Percentiles rank a stretch among this genome's conserved stretches.
Evolutionary conservation across 2,113 vertebrate genomes (phyloP).

Genomic region (Pterophyllum scalare): DNA sequence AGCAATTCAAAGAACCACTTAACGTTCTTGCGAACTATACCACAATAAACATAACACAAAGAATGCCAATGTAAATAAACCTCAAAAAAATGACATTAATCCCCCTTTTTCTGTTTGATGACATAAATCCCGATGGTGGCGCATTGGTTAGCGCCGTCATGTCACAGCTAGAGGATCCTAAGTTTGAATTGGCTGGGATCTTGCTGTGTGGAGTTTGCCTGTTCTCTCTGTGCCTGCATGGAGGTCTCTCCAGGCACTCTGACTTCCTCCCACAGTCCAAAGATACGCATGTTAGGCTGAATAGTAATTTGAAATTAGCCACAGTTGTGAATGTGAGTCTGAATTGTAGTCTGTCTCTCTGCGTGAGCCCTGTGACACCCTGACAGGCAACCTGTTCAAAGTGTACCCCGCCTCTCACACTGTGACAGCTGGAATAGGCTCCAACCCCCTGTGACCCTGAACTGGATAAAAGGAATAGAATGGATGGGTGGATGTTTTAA

Average conservation of each 20-base stretch:
- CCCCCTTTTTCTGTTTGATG: not conserved
- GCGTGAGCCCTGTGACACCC: too few species aligned
- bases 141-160: not conserved
- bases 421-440: not conserved
- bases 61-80: not conserved
- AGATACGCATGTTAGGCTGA: not conserved
- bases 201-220: not conserved
- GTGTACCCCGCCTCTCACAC: not conserved
- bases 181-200: not conserved
- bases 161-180: not conserved
- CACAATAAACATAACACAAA: not conserved
- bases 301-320: not conserved
- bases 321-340: not conserved
- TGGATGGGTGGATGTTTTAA: not conserved
- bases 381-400: not conserved
- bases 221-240: not conserved
- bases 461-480: not conserved
- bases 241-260: not conserved
- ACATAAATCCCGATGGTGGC: not conserved
- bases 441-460: not conserved
- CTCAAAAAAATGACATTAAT: not conserved
- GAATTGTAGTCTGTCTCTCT: too few species aligned
- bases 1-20: not conserved
- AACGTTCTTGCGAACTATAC: not conserved
- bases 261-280: not conserved